Conservation (phyloP, 2,888 invertebrate genomes). For the Plebejus anna region DNA sequence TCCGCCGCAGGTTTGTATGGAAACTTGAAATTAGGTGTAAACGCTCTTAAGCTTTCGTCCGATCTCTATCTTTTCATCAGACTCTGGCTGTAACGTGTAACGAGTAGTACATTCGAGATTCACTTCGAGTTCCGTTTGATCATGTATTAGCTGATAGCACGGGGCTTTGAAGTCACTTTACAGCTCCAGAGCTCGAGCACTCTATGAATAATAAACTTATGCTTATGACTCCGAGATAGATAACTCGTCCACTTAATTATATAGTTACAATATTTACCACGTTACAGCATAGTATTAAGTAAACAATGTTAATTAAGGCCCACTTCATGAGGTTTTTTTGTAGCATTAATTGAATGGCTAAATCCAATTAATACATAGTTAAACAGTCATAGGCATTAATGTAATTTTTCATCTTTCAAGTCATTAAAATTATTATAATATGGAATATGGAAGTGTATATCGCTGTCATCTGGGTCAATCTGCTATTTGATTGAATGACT, state of each 20-base stretch:
- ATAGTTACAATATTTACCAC: background rate
- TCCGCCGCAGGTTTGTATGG: too few relatives aligned
- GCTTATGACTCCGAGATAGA: background rate
- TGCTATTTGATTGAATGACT: too few relatives aligned
- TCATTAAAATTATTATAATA: too few relatives aligned
- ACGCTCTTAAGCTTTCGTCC: background rate
- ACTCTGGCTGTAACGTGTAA: slow-evolving; percentile 36
- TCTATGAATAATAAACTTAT: slow-evolving; percentile 17
- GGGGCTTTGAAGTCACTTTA: slow-evolving; percentile 20
- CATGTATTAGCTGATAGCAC: slow-evolving; percentile 10
- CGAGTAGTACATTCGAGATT: slow-evolving; percentile 27
- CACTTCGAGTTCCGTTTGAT: background rate
- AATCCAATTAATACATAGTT: too few relatives aligned
- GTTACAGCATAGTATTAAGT: too few relatives aligned
- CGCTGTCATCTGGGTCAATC: too few relatives aligned
- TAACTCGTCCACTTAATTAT: background rate
- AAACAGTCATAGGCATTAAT: too few relatives aligned
- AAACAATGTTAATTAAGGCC: too few relatives aligned
- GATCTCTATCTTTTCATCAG: slow-evolving; percentile 1
- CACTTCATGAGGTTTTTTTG: background rate
- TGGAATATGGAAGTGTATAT: too few relatives aligned
- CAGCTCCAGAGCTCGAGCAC: background rate
- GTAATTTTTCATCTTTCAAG: too few relatives aligned
- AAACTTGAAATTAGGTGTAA: background rate
- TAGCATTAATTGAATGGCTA: too few relatives aligned